Evolutionary conservation across 2,888 invertebrate genomes (phyloP), one percentile per base, ranked within the genome.

Genomic region (Ormyrus nitidulus): DNA sequence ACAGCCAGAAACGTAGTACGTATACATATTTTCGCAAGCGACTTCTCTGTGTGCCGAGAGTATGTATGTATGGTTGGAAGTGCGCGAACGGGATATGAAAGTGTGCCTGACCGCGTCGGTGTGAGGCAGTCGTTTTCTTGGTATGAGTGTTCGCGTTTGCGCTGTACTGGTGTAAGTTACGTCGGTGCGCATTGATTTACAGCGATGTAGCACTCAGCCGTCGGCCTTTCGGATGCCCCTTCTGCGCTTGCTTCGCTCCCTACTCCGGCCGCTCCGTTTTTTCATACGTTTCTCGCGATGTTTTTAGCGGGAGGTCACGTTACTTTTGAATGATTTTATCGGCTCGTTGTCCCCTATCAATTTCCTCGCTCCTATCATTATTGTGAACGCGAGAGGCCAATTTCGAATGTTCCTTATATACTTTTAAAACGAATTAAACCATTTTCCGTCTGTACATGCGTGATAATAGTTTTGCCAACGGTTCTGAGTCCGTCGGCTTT

Each of bases 141-240:
- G 66, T 76, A 13, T 77, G 69, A n/a, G 79, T n/a, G 49, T 64
- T 11, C 70, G 66, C 49, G 59, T 61, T n/a, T 66, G 71, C 68
- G 75, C 51, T 65, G 54, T 64, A 44, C 48, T 8, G 44, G 48
- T 64, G 77, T 80, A 77, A 72, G 62, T 80, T 79, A 79, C 79
- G 68, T 66, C 68, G 61, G 54, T 71, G 76, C 46, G 73, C 75
- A 79, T 79, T 79, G 75, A 79, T 79, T 79, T 79, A 75, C 79
- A 79, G 59, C 64, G 56, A 71, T 65, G 75, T 75, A 75, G 74
- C 74, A 64, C 69, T 64, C 68, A 59, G 65, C 65, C 71, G 71
- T 77, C 71, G 65, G 64, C 71, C 6, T 65, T 19, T 65, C 69
- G 51, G 49, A 44, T 13, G 19, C 61, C 48, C 49, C 56, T 48